Evolutionary conservation across 2,888 invertebrate genomes (phyloP).

Genomic region (Elegia similella): DNA sequence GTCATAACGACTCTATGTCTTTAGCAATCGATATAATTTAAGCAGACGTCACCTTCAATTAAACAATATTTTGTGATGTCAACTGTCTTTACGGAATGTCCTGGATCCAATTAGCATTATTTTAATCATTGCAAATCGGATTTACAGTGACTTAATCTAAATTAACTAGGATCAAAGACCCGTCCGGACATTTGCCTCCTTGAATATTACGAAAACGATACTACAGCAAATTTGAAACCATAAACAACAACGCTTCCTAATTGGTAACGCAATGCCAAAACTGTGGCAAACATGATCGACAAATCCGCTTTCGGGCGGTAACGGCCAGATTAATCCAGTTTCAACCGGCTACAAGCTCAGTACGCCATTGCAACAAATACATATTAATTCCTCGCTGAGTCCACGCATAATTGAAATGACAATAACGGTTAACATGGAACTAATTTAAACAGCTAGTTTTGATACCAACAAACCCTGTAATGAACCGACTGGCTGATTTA

Average conservation of each 20-base stretch:
- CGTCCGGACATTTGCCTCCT: too few species aligned
- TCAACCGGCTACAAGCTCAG: constrained; percentile 33
- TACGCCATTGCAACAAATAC: constrained; percentile 36
- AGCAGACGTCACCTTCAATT: too few species aligned
- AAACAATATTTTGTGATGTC: too few species aligned
- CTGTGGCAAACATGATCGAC: constrained; percentile 36
- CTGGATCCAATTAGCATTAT: too few species aligned
- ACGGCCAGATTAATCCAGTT: constrained; percentile 40
- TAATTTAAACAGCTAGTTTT: constrained; percentile 48
- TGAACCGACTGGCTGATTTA: constrained; percentile 49
- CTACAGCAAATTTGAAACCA: background rate
- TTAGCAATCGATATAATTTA: too few species aligned
- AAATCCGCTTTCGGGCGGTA: constrained; percentile 44
- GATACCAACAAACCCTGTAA: constrained; percentile 38
- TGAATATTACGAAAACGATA: background rate
- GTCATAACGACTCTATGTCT: too few species aligned
- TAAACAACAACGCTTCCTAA: constrained; percentile 19
- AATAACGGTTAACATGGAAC: constrained; percentile 41
- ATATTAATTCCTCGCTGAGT: constrained; percentile 41
- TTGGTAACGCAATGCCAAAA: constrained; percentile 30
- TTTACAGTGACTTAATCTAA: too few species aligned
- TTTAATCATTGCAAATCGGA: too few species aligned
- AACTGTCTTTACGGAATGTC: too few species aligned
- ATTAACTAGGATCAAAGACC: too few species aligned
- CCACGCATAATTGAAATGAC: constrained; percentile 44